A percentile compares a stretch with the other conserved stretches of the same genome.
Evolutionary conservation across 2,888 invertebrate genomes (phyloP).

Genomic region (Habrosyne pyritoides): DNA sequence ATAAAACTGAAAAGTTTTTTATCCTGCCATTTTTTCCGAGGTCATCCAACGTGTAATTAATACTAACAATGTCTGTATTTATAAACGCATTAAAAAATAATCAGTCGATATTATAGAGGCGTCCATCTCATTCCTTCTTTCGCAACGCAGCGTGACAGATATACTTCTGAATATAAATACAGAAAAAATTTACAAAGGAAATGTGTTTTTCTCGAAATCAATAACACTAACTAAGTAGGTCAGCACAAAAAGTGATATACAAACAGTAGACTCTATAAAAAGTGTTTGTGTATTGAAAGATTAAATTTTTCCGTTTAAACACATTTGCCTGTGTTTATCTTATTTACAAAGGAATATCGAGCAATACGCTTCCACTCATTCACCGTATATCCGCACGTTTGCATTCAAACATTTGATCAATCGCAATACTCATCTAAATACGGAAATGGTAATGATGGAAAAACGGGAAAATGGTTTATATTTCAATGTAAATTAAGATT

Average conservation of each 20-base stretch:
- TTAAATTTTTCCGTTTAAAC: background rate
- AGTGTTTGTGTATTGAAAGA: background rate
- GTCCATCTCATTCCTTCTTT: too few relatives aligned
- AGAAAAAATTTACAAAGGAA: background rate
- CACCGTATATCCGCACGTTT: conserved; percentile 20
- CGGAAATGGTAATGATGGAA: background rate
- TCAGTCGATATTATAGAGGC: too few relatives aligned
- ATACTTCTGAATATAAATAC: too few relatives aligned
- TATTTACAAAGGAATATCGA: conserved; percentile 31
- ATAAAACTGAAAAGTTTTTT: too few relatives aligned
- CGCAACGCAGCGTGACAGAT: too few relatives aligned
- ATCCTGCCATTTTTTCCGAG: too few relatives aligned
- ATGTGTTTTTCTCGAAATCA: background rate
- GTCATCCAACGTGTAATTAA: too few relatives aligned
- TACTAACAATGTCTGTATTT: too few relatives aligned
- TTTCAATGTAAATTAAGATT: conserved; percentile 1
- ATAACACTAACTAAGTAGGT: background rate
- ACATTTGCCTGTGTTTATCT: conserved; percentile 11
- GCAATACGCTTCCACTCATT: conserved; percentile 33
- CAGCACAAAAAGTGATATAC: background rate
- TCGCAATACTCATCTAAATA: conserved; percentile 1
- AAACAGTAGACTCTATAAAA: background rate
- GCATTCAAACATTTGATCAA: conserved; percentile 38
- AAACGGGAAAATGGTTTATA: background rate
- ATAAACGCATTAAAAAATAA: too few relatives aligned